phyloP scores from a whole-genome alignment of 2,797 vertebrate species.

The Myotis planiceps region DNA sequence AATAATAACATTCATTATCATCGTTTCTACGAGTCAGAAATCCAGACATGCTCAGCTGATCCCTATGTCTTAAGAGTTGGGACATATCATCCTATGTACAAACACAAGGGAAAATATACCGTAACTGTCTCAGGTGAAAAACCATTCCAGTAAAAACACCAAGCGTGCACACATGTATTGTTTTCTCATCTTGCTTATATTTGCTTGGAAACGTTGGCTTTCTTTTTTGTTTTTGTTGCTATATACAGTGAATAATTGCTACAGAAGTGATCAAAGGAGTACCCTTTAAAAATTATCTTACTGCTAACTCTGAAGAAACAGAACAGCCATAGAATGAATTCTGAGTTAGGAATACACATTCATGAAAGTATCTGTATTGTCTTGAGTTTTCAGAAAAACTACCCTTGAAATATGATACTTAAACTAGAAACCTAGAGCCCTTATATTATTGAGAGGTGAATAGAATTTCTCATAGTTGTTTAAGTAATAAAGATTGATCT shows the following conservation, averaged over 20 bases:
- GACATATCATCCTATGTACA: neutral
- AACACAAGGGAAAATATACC: neutral
- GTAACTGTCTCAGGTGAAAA: neutral
- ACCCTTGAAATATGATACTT: neutral
- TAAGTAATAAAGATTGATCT: neutral
- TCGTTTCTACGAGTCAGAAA: neutral
- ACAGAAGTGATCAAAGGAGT: neutral
- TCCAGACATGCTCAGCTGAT: neutral
- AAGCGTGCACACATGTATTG: neutral
- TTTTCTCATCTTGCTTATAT: neutral
- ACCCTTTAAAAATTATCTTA: neutral
- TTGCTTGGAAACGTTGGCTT: neutral
- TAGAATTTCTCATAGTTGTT: neutral
- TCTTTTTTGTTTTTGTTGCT: neutral
- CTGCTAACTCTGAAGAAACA: neutral
- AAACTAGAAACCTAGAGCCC: neutral
- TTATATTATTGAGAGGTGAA: neutral
- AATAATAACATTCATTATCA: neutral
- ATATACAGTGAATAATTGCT: neutral
- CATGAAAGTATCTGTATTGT: neutral
- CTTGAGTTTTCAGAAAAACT: conserved; percentile 43
- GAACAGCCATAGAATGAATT: neutral
- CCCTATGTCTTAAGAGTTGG: neutral
- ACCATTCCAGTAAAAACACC: neutral
- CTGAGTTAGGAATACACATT: neutral